A percentile compares a stretch with the other conserved stretches of the same genome.
These are phyloP conservation scores for Cephonodes hylas DNA, from an alignment of 2,888 invertebrate genomes.

Conservation along the genomic window DNA sequence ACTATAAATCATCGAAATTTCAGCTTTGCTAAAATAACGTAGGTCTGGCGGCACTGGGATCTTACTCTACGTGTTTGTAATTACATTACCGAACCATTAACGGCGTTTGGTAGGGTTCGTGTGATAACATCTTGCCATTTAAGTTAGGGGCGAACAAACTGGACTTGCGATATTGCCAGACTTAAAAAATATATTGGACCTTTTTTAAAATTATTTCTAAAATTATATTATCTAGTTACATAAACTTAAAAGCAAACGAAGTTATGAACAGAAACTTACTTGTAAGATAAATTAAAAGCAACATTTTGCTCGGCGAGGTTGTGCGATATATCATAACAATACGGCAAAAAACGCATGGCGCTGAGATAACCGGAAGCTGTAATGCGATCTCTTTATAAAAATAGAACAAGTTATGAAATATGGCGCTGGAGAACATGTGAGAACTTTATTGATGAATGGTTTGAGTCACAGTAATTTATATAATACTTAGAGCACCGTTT, in stretches of 20 bases:
- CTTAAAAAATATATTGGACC: background rate
- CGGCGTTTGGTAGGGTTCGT: background rate
- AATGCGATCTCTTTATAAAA: constrained; percentile 7
- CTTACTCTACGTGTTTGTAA: constrained; percentile 5
- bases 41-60: too few relatives aligned
- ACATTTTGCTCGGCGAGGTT: background rate
- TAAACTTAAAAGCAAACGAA: background rate
- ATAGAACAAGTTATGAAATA: constrained; percentile 3
- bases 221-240: background rate
- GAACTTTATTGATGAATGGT: constrained; percentile 6
- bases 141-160: background rate
- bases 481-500: background rate
- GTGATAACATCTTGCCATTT: constrained; percentile 5
- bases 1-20: too few relatives aligned
- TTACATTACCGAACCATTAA: constrained; percentile 5
- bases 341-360: background rate
- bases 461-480: background rate
- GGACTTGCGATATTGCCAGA: background rate
- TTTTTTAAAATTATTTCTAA: too few relatives aligned
- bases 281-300: constrained; percentile 1
- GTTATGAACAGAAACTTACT: constrained; percentile 1
- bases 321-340: constrained; percentile 7
- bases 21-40: too few relatives aligned
- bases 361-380: constrained; percentile 1
- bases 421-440: background rate